These are phyloP conservation scores for Danio choprae DNA, from an alignment of 2,797 vertebrate species.

Conservation along the genomic window DNA sequence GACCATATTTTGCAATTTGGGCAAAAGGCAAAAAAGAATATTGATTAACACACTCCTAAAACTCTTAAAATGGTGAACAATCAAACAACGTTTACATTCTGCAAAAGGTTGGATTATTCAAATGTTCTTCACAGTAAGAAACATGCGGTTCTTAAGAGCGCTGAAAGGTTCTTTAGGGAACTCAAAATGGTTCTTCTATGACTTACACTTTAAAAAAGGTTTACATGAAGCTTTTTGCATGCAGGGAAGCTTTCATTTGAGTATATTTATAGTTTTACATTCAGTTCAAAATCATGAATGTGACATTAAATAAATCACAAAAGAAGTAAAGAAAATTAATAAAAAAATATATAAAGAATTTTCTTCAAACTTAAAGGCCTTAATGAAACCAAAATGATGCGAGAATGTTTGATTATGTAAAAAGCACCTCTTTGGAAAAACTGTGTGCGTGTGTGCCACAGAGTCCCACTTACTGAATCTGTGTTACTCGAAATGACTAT, in stretches of 20 bases:
- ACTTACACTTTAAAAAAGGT: no score
- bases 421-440: slow-evolving; percentile 20
- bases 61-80: no score
- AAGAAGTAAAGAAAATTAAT: no score
- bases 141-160: no score
- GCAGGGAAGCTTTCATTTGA: background rate
- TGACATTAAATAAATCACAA: background rate
- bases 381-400: background rate
- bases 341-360: background rate
- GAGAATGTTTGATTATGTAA: slow-evolving; percentile 1
- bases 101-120: no score
- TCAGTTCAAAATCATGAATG: background rate
- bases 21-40: slow-evolving; percentile 7
- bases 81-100: no score
- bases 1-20: slow-evolving; percentile 70
- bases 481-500: slow-evolving; percentile 71
- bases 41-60: background rate
- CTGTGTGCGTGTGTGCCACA: background rate
- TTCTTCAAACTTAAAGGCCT: background rate
- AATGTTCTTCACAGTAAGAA: no score
- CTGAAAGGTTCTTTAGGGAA: no score
- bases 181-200: no score
- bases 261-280: background rate
- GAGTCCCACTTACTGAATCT: slow-evolving; percentile 1
- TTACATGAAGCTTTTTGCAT: no score